Conservation (phyloP, 1,140 invertebrate genomes). For the Globodera rostochiensis region DNA sequence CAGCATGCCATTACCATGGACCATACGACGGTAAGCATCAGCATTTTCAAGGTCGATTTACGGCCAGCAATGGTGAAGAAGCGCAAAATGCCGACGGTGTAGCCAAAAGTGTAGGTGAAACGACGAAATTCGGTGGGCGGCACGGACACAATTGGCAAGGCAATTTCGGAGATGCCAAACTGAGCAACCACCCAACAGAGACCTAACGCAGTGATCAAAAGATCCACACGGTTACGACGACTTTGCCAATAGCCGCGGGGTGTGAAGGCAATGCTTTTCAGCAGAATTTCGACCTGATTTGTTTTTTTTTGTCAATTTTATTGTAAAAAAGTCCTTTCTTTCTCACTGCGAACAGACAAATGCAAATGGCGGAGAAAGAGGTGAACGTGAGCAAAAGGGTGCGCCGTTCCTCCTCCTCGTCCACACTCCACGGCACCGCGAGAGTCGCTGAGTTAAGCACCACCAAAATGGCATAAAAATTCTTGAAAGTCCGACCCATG, state of each 20-base stretch:
- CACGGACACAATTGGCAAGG: constrained; percentile 67
- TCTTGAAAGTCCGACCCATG: constrained; percentile 91
- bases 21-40: constrained; percentile 94
- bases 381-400: constrained; percentile 73
- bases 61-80: constrained; percentile 95
- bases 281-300: constrained; percentile 82
- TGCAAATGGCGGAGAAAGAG: constrained; percentile 80
- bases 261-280: constrained; percentile 98
- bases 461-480: constrained; percentile 59
- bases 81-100: constrained; percentile 92
- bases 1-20: constrained; percentile 77
- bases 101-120: constrained; percentile 85
- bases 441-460: constrained; percentile 61
- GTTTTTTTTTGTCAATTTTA: not conserved
- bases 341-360: constrained; percentile 69
- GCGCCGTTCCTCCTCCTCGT: constrained; percentile 67
- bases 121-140: constrained; percentile 55
- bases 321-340: not conserved
- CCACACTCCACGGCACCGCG: constrained; percentile 69
- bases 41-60: constrained; percentile 89
- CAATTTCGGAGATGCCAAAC: constrained; percentile 74
- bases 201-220: constrained; percentile 92
- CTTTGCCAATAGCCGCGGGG: constrained; percentile 98
- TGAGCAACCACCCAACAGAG: constrained; percentile 84
- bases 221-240: constrained; percentile 91